These are phyloP conservation scores for honey bee (Apis mellifera) DNA, from an alignment of 1,140 invertebrate genomes.

Conservation along the genomic window Amel_HAv3.1 CM009939.2:4489501-4490000, in stretches of 20 bases:
- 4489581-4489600: no score
- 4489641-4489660: background rate
- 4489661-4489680: background rate
- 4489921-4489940: conserved; percentile 42
- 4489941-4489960: conserved; percentile 36
- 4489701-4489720: background rate
- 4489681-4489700: background rate
- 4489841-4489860: conserved; percentile 21
- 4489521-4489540: no score
- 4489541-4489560: no score
- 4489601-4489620: no score
- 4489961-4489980: conserved; percentile 60
- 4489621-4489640: background rate
- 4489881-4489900: conserved; percentile 49
- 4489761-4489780: background rate
- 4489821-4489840: background rate
- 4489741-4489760: background rate
- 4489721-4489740: background rate
- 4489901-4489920: conserved; percentile 43
- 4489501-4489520: background rate
- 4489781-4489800: background rate
- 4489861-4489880: conserved; percentile 39
- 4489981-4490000: conserved; percentile 39
- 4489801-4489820: background rate
- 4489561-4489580: no score